Evolutionary conservation across 2,113 vertebrate species (phyloP), one percentile per base, ranked within the genome.

Genomic region (Dipodomys spectabilis): DNA sequence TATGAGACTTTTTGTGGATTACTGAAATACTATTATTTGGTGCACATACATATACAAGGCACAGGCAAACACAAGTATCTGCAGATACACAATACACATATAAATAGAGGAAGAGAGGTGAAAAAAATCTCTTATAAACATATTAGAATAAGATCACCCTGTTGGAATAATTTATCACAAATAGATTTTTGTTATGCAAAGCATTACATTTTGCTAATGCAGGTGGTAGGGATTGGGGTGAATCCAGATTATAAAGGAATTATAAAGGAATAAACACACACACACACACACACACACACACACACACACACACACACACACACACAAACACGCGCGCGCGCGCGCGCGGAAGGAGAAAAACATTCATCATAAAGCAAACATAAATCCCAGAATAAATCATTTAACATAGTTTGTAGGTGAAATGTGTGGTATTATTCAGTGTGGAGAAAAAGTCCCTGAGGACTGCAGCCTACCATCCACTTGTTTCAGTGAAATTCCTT

Each of bases 381-480:
- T 39, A 27, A 62, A 23, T 28, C 16, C 4, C 16, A 60, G 32
- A 71, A 7, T 5, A 91, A 44, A 10, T 49, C 6, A 2, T 25
- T 4, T 16, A 74, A 30, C 28, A 81, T n/a, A 81, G 1, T 19
- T 11, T 88, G 1, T 20, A 74, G 82, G 3, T 78, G n/a, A 1
- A 77, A 49, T 53, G 16, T 18, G 49, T 82, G 18, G 72, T 82
- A 67, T 67, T 9, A 12, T 5, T 82, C 6, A 1, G 25, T 25
- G 4, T n/a, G 2, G 27, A 69, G 19, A 15, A 74, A 60, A 6
- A 27, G 11, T 68, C 16, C 10, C 44, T 67, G 5, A 85, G 7
- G 11, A 0, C 9, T n/a, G 0, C 5, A 80, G 9, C 23, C 7
- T 27, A 12, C 32, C 5, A 9, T 32, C 74, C 67, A 62, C 2